Percentiles rank a stretch among this genome's conserved stretches.
phyloP scores from a whole-genome alignment of 2,113 vertebrate genomes.

The Suricata suricatta region DNA sequence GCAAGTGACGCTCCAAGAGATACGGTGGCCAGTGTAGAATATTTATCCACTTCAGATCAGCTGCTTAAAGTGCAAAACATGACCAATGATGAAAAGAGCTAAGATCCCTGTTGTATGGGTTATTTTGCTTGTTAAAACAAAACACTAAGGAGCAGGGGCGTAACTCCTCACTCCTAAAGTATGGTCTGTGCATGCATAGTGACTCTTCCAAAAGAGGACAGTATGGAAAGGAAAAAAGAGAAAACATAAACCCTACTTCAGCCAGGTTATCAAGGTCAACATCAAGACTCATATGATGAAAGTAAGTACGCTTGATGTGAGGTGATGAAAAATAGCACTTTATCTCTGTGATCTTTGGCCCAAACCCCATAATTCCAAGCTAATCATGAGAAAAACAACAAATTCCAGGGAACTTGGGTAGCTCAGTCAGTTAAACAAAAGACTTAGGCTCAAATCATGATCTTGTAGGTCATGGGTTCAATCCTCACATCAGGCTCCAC shows the following conservation, averaged over 20 bases:
- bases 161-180: not conserved
- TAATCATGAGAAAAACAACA: not conserved
- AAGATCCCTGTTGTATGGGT: not conserved
- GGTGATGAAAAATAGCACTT: not conserved
- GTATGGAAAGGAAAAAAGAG: not conserved
- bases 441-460: no score
- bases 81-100: not conserved
- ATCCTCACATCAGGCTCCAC: no score
- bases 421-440: no score
- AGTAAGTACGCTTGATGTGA: not conserved
- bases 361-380: not conserved
- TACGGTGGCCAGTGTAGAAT: not conserved
- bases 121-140: conserved; percentile 28
- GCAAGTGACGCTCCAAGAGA: not conserved
- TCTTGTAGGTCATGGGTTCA: no score
- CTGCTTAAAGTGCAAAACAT: not conserved
- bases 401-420: not conserved
- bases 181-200: not conserved
- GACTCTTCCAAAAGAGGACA: not conserved
- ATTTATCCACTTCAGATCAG: not conserved
- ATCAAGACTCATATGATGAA: not conserved
- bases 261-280: not conserved
- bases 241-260: not conserved
- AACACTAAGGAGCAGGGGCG: not conserved
- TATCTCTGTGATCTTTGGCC: not conserved